Base-by-base conservation (phyloP, 1,140 invertebrate species). In the Magallana angulata region DNA sequence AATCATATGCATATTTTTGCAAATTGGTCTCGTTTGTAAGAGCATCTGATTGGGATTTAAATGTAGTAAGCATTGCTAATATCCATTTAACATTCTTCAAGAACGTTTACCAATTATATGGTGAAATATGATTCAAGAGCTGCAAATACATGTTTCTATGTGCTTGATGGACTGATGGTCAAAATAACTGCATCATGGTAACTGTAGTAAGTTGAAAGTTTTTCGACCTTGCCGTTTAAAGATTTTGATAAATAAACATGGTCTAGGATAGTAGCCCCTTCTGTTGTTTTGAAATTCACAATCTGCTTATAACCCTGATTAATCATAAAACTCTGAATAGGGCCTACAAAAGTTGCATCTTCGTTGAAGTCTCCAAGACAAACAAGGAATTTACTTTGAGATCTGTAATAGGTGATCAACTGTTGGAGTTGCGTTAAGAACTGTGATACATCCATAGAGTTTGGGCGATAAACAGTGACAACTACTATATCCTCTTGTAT, bases 171-270 rank as follows among this genome's bases (percentile, higher is more conserved):
- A n/a, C n/a, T 7, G 58, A 59, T 8, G 14, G 7, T 59, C 7
- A 59, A 14, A 59, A 59, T 59, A 7, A 86, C 57, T 11, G 85
- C 85, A 12, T 86, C 71, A 30, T 87, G 86, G 82, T 87, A 82
- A 30, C 86, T 87, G 30, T 87, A 87, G 30, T 87, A 87, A n/a
- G n/a, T n/a, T n/a, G n/a, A n/a, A n/a, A n/a, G n/a, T n/a, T n/a
- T n/a, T n/a, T n/a, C n/a, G n/a, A 71, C 16, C 24, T 16, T 2
- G 8, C 82, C 48, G 0, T 82, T 16, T 59, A 36, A 24, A 57
- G 30, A 7, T 12, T 57, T 57, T 58, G 59, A 76, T 3, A 81
- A n/a, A 81, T 86, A 86, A n/a, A 86, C 71, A 86, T 86, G 85
- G 57, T 86, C 85, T 58, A 86, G 48, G 18, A 86, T 30, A 8